phyloP scores from a whole-genome alignment of 2,888 invertebrate genomes.

The Synanthedon formicaeformis region DNA sequence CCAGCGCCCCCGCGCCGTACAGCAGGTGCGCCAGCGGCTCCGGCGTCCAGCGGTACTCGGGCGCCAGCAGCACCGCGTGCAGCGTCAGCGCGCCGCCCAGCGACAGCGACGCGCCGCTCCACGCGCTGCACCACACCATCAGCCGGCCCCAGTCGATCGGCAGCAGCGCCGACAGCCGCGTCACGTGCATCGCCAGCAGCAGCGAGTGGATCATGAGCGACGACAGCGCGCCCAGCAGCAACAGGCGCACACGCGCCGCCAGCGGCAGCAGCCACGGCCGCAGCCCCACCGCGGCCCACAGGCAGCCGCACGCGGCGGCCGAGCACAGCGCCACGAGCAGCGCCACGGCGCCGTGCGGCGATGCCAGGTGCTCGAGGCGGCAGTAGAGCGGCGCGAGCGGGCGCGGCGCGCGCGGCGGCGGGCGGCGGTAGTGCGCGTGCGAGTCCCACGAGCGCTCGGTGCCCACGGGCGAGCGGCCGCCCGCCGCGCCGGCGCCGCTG shows the following conservation, averaged over 20 bases:
- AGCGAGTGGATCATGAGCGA: conserved; percentile 48
- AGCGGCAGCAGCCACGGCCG: conserved; percentile 22
- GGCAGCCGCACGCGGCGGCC: conserved; percentile 14
- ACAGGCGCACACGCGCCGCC: conserved; percentile 34
- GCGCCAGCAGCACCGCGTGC: conserved; percentile 28
- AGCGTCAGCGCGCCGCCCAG: conserved; percentile 31
- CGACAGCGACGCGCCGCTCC: conserved; percentile 32
- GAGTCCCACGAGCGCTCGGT: conserved; percentile 67
- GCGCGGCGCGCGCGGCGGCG: conserved; percentile 44
- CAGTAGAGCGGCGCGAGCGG: conserved; percentile 61
- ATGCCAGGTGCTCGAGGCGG: conserved; percentile 32
- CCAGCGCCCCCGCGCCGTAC: conserved; percentile 26
- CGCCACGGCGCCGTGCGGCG: conserved; percentile 24
- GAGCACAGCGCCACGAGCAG: conserved; percentile 25
- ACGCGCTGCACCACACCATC: conserved; percentile 25
- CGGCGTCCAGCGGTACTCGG: conserved; percentile 25
- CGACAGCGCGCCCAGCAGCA: conserved; percentile 48
- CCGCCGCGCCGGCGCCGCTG: conserved; percentile 55
- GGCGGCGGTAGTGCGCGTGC: conserved; percentile 62
- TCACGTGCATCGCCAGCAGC: conserved; percentile 42
- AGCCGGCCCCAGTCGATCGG: conserved; percentile 50
- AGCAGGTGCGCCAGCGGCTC: conserved; percentile 16
- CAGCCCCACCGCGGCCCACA: conserved; percentile 39
- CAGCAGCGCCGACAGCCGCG: conserved; percentile 47
- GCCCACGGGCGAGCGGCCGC: conserved; percentile 58